phyloP scores from a whole-genome alignment of 37 sponge, comb jelly and placozoan species.

The Mnemiopsis leidyi region DNA sequence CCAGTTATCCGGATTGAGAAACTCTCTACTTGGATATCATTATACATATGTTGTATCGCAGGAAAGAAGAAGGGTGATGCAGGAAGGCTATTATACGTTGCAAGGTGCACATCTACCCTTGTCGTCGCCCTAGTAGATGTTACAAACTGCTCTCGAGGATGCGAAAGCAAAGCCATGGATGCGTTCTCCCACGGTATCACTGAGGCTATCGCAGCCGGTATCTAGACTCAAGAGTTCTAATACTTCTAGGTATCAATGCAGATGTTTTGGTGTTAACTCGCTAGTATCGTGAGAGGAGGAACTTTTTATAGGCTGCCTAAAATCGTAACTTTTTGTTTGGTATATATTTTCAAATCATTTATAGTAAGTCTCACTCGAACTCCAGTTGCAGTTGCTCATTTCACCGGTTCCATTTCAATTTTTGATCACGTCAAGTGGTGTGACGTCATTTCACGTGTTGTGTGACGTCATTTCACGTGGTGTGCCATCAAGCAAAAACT shows the following conservation, averaged over 20 bases:
- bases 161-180: neutral
- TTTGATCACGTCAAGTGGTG: too few relatives aligned
- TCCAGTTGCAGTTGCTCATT: neutral
- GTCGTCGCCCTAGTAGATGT: neutral
- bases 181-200: neutral
- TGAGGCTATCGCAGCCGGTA: neutral
- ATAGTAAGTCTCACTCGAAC: neutral
- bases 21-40: too few relatives aligned
- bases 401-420: neutral
- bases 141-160: neutral
- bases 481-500: too few relatives aligned
- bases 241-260: neutral
- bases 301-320: neutral
- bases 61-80: neutral
- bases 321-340: neutral
- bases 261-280: neutral
- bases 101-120: neutral
- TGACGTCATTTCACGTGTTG: too few relatives aligned
- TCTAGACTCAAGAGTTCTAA: neutral
- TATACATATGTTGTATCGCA: too few relatives aligned
- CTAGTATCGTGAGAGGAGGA: neutral
- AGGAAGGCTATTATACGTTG: neutral
- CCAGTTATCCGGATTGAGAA: too few relatives aligned
- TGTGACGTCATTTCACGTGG: too few relatives aligned
- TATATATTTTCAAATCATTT: neutral